phyloP scores from a whole-genome alignment of 2,113 vertebrate genomes.

The Plotosus lineatus region DNA sequence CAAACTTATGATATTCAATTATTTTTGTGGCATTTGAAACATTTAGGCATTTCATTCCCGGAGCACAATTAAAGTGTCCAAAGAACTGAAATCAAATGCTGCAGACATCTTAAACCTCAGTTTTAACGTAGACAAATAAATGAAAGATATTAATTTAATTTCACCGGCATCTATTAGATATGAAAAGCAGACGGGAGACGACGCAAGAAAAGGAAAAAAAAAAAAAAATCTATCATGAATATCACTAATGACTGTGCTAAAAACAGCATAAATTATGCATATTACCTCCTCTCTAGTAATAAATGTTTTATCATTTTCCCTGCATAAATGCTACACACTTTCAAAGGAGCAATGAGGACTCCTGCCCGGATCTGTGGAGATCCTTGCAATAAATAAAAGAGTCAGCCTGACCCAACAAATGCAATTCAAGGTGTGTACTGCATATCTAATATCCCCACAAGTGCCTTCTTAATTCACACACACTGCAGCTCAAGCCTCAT shows the following conservation, averaged over 20 bases:
- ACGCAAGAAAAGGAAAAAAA: constrained; percentile 82
- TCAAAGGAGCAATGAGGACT: constrained; percentile 84
- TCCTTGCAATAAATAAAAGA: constrained; percentile 86
- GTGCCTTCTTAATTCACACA: constrained; percentile 53
- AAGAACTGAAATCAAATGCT: constrained; percentile 86
- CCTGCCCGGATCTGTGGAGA: constrained; percentile 88
- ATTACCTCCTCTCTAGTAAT: constrained; percentile 99
- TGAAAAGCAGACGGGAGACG: constrained; percentile 75
- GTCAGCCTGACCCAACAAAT: constrained; percentile 76
- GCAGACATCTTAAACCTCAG: constrained; percentile 82
- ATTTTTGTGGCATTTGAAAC: constrained; percentile 91
- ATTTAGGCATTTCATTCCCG: constrained; percentile 82
- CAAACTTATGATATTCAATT: constrained; percentile 89
- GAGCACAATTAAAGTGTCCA: constrained; percentile 88
- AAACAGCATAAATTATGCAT: constrained; percentile 99
- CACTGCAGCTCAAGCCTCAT: constrained; percentile 25
- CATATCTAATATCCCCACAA: constrained; percentile 68
- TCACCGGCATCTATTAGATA: constrained; percentile 86
- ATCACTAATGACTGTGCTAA: constrained; percentile 99
- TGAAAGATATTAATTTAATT: constrained; percentile 91
- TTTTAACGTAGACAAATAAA: constrained; percentile 92
- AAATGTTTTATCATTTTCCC: constrained; percentile 99
- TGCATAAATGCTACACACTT: constrained; percentile 96
- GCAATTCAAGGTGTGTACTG: constrained; percentile 74
- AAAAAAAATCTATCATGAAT: constrained; percentile 91